Evolutionary conservation across 2,113 vertebrate species (phyloP), one percentile per base, ranked within the genome.

Genomic region (Hyaena hyaena): DNA sequence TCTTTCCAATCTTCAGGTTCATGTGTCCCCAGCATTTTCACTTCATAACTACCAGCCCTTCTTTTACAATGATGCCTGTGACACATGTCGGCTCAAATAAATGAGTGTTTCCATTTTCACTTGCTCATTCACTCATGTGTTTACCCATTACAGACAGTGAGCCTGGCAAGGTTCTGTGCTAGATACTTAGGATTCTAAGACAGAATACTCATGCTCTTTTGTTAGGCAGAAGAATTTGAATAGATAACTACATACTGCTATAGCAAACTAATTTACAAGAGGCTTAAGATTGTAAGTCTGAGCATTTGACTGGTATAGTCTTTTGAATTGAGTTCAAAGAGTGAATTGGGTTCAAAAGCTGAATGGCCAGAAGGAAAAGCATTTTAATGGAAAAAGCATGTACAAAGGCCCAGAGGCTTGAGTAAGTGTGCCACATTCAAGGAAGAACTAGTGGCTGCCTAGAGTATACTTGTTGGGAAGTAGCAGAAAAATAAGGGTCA

Each of bases 1-100:
- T 73, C 35, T 92, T 95, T 65, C 50, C 65, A 69, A 12, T 28
- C 39, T 90, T 77, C 39, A 45, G 31, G 48, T 84, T 95, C 76
- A 63, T 77, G 28, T 76, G 61, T 94, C 71, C n/a, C 33, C 1
- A 74, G 68, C 15, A 8, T 74, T 93, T 96, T 95, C 48, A 48
- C 12, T 83, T 79, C 66, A 71, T 61, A 71, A 73, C 69, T 61
- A 88, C 77, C 43, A 88, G 19, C 24, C 14, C 69, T 74, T 84
- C 76, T 94, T 92, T 93, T 65, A 82, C 16, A 15, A 6, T 83
- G 77, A 93, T 24, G 31, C 39, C 77, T 55, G 4, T 93, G 82
- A 97, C 96, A 97, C 35, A 73, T 82, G 85, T 69, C 96, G 65
- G 39, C 93, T 97, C 66, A 69, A 76, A 89, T 89, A 88, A 91